Evolutionary conservation across 2,113 vertebrate species (phyloP).

Genomic region (cat (Felis catus)): DNA sequence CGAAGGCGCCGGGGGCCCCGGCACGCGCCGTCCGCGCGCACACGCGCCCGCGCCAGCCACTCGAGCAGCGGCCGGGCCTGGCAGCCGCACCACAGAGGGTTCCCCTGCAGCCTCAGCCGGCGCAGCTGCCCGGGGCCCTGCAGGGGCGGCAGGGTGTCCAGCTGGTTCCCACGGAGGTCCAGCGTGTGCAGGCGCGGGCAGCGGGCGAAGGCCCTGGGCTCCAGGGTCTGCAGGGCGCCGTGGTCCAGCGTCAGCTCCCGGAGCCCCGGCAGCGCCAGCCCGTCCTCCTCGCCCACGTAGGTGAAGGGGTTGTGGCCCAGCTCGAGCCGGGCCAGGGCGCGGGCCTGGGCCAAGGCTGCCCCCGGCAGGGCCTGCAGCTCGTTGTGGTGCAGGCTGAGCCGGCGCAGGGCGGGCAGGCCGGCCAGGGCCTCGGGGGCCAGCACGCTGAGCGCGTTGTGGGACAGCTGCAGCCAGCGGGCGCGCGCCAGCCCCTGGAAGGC

Average conservation of each 20-base stretch:
- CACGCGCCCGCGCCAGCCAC: constrained; percentile 86
- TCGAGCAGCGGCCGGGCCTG: constrained; percentile 89
- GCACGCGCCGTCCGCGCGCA: constrained; percentile 88
- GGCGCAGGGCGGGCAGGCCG: constrained; percentile 89
- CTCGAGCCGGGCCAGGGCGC: constrained; percentile 87
- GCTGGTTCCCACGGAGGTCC: constrained; percentile 93
- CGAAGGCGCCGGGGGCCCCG: constrained; percentile 85
- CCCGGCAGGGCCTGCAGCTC: constrained; percentile 94
- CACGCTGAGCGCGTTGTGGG: constrained; percentile 94
- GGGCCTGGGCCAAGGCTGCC: constrained; percentile 90
- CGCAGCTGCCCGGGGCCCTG: constrained; percentile 83
- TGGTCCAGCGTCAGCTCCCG: constrained; percentile 92
- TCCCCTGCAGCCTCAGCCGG: constrained; percentile 89
- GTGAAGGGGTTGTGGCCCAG: constrained; percentile 95
- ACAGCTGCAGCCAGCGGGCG: constrained; percentile 91
- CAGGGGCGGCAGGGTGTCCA: constrained; percentile 89
- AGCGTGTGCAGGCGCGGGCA: constrained; percentile 89
- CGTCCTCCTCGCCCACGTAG: constrained; percentile 89
- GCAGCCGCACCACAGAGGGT: constrained; percentile 94
- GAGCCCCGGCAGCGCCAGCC: constrained; percentile 89
- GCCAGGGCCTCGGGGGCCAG: constrained; percentile 92
- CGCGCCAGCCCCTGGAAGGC: constrained; percentile 94
- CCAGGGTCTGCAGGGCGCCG: constrained; percentile 92
- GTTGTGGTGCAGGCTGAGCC: constrained; percentile 95
- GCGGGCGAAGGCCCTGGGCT: constrained; percentile 85